Evolutionary conservation across 2,797 vertebrate genomes (phyloP), one percentile per base, ranked within the genome.

Genomic region (Tapirus indicus): DNA sequence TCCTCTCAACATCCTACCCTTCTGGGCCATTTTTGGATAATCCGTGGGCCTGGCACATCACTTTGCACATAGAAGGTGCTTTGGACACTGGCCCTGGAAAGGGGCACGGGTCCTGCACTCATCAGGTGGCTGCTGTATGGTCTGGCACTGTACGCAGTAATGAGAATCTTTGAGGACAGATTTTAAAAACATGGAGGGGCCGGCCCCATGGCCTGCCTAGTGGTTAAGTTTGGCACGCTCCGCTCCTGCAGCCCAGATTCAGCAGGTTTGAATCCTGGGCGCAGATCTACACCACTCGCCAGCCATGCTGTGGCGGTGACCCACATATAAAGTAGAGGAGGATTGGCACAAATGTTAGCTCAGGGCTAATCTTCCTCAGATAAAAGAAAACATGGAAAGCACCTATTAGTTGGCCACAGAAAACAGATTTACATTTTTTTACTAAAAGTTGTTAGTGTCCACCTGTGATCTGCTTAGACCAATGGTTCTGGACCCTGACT

Each of bases 91-190:
- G 47, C 56, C 3, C 44, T n/a, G 27, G 38, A 58, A 41, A 7
- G n/a, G n/a, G 64, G 20, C 27, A 12, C 49, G 47, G 54, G 25
- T 68, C 72, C 13, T n/a, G 8, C 0, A 0, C 1, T 3, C 1
- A 0, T 27, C 91, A 52, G 8, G n/a, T 72, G 44, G 44, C 35
- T 47, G n/a, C 38, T 56, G 0, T 62, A 16, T 32, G 18, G 47
- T 20, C 62, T 14, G 8, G 6, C 38, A 6, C 47, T 2, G 4
- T 32, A 20, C 29, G 29, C 54, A 25, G 35, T 41, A 44, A 71
- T 32, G 44, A 78, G n/a, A 64, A 47, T 79, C 35, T 44, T 32
- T 38, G 44, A 44, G 35, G 44, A 25, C 29, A 35, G 52, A 71
- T 18, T 49, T 62, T 79, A 32, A 66, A 16, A 79, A 44, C 47